Base-by-base conservation (phyloP, 2,797 vertebrate genomes). In the Tympanoctomys barrerae region DNA sequence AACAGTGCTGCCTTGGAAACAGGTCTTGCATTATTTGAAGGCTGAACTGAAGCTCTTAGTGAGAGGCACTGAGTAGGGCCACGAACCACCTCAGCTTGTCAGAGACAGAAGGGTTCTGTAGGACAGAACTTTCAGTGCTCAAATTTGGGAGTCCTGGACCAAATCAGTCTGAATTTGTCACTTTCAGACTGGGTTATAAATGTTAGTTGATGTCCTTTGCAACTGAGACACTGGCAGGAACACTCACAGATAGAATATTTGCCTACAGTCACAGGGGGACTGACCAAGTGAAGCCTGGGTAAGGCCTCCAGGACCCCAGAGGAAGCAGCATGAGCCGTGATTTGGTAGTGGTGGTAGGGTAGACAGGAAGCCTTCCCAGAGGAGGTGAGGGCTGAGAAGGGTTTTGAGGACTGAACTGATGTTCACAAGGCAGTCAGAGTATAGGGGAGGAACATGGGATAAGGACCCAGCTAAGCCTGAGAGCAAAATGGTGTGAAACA, bases 301-400 rank as follows among this genome's bases (percentile, higher is more conserved):
- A 19, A 75, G 89, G 49, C 11, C 36, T 46, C 71, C 10, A 24
- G 61, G 89, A 78, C 28, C 42, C 49, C 7, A 10, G 46, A 89
- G n/a, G 54, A 80, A 57, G 31, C 14, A 3, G 57, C 66, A 7
- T 2, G 21, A 89, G 42, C 36, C 84, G 64, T 22, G 61, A 8
- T 73, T 80, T 93, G 61, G 42, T 36, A 54, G 39, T 88, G 46
- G n/a, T 33, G 52, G 52, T 22, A 19, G 39, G 5, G 18, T 21
- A 62, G 16, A 54, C 57, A 92, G 52, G 54, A 95, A 64, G 33
- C 33, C 80, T 95, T 96, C 73, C 49, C 46, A 49, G 94, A 91
- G 59, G 66, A 92, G 83, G 19, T 46, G 49, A 49, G 49, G 54
- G 66, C n/a, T 82, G 89, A 87, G 5, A 49, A 87, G 70, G 14